These are phyloP conservation scores for Eidolon dupreanum DNA, from an alignment of 2,797 vertebrate species.

Conservation along the genomic window DNA sequence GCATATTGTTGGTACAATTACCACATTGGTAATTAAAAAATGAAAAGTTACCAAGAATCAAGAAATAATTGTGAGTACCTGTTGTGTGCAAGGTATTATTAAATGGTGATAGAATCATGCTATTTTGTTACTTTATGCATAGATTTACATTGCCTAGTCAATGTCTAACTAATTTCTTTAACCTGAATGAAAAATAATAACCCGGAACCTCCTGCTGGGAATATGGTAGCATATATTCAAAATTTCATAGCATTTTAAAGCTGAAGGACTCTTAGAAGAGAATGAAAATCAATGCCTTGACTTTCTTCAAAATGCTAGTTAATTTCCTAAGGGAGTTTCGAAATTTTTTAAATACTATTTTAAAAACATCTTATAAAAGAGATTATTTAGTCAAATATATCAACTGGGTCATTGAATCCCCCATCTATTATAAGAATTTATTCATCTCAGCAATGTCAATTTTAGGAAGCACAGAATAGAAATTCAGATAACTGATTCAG, in stretches of 20 bases:
- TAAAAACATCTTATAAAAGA: not conserved
- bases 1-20: not conserved
- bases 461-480: constrained; percentile 14
- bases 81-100: not conserved
- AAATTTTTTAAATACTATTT: constrained; percentile 44
- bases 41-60: not conserved
- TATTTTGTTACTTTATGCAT: not conserved
- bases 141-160: not conserved
- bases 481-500: not conserved
- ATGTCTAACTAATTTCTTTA: not conserved
- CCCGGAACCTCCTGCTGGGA: not conserved
- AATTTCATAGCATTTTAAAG: constrained; percentile 21
- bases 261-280: not conserved
- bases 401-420: not conserved
- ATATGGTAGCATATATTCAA: not conserved
- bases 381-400: constrained; percentile 1
- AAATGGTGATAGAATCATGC: not conserved
- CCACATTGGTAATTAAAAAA: not conserved
- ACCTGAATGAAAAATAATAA: not conserved
- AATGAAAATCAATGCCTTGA: not conserved
- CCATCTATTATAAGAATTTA: not conserved
- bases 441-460: not conserved
- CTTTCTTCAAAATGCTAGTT: not conserved
- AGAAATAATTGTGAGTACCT: not conserved
- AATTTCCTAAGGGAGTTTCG: not conserved